Evolutionary conservation across 2,797 vertebrate genomes (phyloP), one percentile per base, ranked within the genome.

Genomic region (Apodemus agrarius): DNA sequence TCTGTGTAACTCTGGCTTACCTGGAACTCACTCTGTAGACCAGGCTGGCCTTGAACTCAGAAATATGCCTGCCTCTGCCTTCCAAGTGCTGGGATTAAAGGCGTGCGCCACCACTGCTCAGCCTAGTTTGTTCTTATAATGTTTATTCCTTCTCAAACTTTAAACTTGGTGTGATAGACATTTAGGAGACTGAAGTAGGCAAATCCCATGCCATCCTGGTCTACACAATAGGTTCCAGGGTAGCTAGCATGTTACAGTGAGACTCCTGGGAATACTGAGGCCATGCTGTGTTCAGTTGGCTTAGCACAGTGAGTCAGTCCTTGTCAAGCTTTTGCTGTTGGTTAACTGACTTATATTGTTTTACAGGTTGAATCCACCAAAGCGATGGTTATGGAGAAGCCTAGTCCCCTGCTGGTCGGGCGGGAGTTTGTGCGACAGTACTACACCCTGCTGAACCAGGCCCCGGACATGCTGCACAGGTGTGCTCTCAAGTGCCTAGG

Each of bases 341-440:
- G 49, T 90, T 93, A 63, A 49, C 59, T 94, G 72, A 85, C 67
- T 69, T 52, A 21, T 49, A 16, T 57, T 90, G 46, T 57, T 92
- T 93, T 90, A 94, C 99, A 99, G 99, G 99, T 99, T 99, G 99
- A 99, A 99, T 98, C 99, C 99, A 99, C 99, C 99, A 99, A 99
- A 99, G 99, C 99, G 99, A 99, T 99, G 99, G 99, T 99, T 99
- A 99, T 99, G 99, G 99, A 99, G 99, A 99, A 99, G 99, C 99
- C 99, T 99, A 99, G 99, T 99, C 99, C 99, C 99, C 99, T 99
- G 99, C 99, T 99, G 99, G 99, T 99, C 99, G 99, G 99, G 99
- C 99, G 99, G 99, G 99, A 99, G 98, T 99, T 99, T 95, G 99
- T 99, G 99, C 99, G 99, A 99, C 99, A 99, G 99, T 99, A 99